These are phyloP conservation scores for Yponomeuta cagnagella DNA, from an alignment of 2,888 invertebrate genomes.

Conservation along the genomic window DNA sequence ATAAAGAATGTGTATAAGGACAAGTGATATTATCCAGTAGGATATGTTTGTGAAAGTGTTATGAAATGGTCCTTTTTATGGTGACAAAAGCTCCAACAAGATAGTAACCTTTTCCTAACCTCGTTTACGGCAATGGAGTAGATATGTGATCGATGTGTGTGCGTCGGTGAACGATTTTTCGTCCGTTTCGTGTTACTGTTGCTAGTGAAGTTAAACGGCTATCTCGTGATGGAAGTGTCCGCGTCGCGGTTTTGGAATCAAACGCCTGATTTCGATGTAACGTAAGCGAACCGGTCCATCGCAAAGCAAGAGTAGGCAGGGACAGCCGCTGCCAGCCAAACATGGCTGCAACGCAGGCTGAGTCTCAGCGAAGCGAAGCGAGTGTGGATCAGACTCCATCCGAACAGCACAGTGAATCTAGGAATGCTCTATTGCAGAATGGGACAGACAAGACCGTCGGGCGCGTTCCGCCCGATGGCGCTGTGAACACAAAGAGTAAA, in stretches of 20 bases:
- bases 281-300: slow-evolving; percentile 75
- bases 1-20: slow-evolving; percentile 57
- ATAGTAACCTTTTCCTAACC: slow-evolving; percentile 85
- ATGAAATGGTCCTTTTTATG: slow-evolving; percentile 68
- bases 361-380: slow-evolving; percentile 87
- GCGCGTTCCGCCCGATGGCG: slow-evolving; percentile 79
- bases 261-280: slow-evolving; percentile 75
- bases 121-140: slow-evolving; percentile 85
- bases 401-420: slow-evolving; percentile 80
- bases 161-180: slow-evolving; percentile 80
- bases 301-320: slow-evolving; percentile 76
- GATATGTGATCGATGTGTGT: slow-evolving; percentile 84
- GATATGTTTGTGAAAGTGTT: slow-evolving; percentile 63
- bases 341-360: slow-evolving; percentile 91
- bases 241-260: slow-evolving; percentile 73
- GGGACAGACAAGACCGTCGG: slow-evolving; percentile 84
- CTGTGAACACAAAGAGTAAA: slow-evolving; percentile 80
- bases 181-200: slow-evolving; percentile 69
- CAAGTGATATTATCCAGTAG: slow-evolving; percentile 54
- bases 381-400: slow-evolving; percentile 80
- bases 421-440: slow-evolving; percentile 83
- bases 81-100: slow-evolving; percentile 75
- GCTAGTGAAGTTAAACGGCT: slow-evolving; percentile 57
- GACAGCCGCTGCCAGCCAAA: slow-evolving; percentile 76
- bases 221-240: slow-evolving; percentile 74